A percentile compares a stretch with the other conserved stretches of the same genome.
These are phyloP conservation scores for Deroplatys truncata DNA, from an alignment of 2,888 invertebrate species.

Conservation along the genomic window DNA sequence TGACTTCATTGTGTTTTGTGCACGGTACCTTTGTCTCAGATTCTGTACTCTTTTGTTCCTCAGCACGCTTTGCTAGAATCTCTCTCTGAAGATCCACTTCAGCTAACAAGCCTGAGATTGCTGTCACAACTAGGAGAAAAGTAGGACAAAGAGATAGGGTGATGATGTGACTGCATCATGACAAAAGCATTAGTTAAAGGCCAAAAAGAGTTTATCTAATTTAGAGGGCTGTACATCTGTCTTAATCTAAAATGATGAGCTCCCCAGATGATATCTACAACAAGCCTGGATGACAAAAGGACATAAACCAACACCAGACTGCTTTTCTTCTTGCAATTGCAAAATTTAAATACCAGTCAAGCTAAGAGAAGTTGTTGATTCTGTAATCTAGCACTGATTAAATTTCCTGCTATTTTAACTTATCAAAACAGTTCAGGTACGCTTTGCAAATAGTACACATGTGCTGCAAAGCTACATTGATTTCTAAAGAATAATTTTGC, in stretches of 20 bases:
- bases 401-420: too few relatives aligned
- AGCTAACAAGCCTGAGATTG: constrained; percentile 74
- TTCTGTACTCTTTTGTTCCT: constrained; percentile 24
- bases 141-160: constrained; percentile 10
- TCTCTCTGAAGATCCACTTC: constrained; percentile 72
- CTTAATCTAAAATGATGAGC: neutral
- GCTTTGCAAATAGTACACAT: neutral
- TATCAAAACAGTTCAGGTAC: neutral
- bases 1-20: constrained; percentile 9
- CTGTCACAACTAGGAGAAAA: constrained; percentile 63
- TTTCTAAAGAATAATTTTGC: too few relatives aligned
- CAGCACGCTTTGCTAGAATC: constrained; percentile 29
- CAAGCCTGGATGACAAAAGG: constrained; percentile 9
- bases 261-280: constrained; percentile 7
- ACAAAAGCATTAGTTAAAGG: neutral
- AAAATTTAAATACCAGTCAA: neutral
- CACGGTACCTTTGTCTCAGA: constrained; percentile 28
- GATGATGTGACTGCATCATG: neutral
- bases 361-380: neutral
- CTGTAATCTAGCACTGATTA: neutral
- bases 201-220: neutral
- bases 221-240: neutral
- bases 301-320: neutral
- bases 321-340: neutral
- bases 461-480: too few relatives aligned